Percentiles rank a stretch among this genome's conserved stretches.
phyloP scores from a whole-genome alignment of 64 coral and sea anemone species.

The Montipora efflorescens region DNA sequence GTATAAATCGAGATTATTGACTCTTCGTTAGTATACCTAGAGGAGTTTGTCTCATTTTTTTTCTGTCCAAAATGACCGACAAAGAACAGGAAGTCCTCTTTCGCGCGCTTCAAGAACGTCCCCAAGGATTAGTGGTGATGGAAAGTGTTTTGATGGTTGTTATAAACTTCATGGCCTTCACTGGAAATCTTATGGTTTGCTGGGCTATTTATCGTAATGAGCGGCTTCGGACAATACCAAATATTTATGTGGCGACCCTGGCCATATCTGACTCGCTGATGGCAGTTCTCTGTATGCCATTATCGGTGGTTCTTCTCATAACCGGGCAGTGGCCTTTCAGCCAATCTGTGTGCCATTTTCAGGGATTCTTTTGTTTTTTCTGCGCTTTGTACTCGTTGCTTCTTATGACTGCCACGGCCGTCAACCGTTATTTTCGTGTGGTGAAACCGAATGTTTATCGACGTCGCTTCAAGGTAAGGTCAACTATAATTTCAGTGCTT shows the following conservation, averaged over 20 bases:
- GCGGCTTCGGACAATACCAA: conserved; percentile 63
- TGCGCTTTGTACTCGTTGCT: conserved; percentile 59
- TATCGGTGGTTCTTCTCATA: conserved; percentile 45
- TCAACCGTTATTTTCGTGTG: conserved; percentile 74
- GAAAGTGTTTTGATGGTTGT: conserved; percentile 52
- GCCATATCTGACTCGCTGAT: conserved; percentile 75
- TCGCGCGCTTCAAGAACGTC: neutral
- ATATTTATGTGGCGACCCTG: conserved; percentile 63
- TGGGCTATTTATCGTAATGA: conserved; percentile 71
- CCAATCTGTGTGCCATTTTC: conserved; percentile 62
- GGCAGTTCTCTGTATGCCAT: conserved; percentile 63
- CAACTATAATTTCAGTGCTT: conserved; percentile 6
- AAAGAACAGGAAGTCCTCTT: conserved; percentile 14
- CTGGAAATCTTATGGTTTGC: conserved; percentile 74
- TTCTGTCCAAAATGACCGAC: neutral
- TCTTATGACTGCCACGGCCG: conserved; percentile 73
- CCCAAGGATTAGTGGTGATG: conserved; percentile 29
- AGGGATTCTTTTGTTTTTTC: conserved; percentile 73
- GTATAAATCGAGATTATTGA: neutral
- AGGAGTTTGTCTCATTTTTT: too few relatives aligned
- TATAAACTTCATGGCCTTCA: conserved; percentile 51
- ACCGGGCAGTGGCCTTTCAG: conserved; percentile 32
- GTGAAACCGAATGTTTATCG: conserved; percentile 55
- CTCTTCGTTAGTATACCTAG: too few relatives aligned
- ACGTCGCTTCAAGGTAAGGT: conserved; percentile 48